Evolutionary conservation across 2,797 vertebrate species (phyloP).

Genomic region (Sebastes kiyomatsui): DNA sequence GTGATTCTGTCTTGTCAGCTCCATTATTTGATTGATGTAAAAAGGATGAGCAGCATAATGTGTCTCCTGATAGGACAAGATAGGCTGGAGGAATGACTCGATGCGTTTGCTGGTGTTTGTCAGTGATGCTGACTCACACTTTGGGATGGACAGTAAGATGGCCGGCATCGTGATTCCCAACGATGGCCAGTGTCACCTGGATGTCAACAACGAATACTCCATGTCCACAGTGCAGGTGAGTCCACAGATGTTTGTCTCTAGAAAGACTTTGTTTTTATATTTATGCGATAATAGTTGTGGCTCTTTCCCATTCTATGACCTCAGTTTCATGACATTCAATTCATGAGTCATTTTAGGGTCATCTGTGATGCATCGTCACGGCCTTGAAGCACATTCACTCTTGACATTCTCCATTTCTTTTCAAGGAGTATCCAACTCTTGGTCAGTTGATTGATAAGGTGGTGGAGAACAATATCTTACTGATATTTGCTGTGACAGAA

Average conservation of each 20-base stretch:
- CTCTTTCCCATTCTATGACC: background rate
- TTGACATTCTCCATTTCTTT: background rate
- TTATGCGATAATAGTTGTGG: background rate
- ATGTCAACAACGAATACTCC: conserved; percentile 93
- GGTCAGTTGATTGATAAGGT: conserved; percentile 96
- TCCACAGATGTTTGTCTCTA: conserved; percentile 1
- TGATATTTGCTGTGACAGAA: conserved; percentile 96
- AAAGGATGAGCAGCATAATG: conserved; percentile 16
- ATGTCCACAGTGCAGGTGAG: conserved; percentile 92
- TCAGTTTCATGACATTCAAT: background rate
- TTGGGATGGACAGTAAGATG: conserved; percentile 98
- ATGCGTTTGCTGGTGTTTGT: conserved; percentile 97
- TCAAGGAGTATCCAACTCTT: conserved; percentile 95
- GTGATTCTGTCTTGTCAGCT: background rate
- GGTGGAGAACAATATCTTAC: conserved; percentile 94
- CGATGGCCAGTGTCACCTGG: conserved; percentile 95
- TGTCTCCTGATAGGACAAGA: conserved; percentile 88
- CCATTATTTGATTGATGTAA: background rate
- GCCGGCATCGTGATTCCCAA: conserved; percentile 97
- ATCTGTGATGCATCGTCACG: background rate
- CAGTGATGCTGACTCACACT: conserved; percentile 95
- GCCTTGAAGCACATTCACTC: background rate
- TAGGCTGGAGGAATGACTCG: conserved; percentile 97
- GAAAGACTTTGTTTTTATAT: background rate
- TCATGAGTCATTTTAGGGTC: background rate